Base-by-base conservation (phyloP, 2,113 vertebrate genomes). In the Micronisus gabar region DNA sequence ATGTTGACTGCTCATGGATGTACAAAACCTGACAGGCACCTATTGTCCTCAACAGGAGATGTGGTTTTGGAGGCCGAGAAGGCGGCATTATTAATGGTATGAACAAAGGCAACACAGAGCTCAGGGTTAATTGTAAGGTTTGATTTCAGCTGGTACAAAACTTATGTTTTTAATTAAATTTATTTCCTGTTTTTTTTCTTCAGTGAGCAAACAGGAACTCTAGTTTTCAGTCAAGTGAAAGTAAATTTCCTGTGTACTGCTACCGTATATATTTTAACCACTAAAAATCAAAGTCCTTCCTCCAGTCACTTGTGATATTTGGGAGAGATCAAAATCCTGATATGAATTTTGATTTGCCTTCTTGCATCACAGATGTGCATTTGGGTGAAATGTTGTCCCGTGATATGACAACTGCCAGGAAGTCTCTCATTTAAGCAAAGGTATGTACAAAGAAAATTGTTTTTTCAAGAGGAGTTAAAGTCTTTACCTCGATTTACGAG, bases 31-130 rank as follows among this genome's bases (percentile, higher is more conserved):
- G 16, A 22, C 5, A 43, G 71, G 22, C 7, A 38, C 11, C 8
- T 75, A 8, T n/a, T 45, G 30, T 53, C 22, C 59, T 78, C 72
- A 70, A 41, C 19, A 71, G 61, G 29, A 72, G 43, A n/a, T 0
- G 0, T 6, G 13, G 4, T 6, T 41, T 86, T 38, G 40, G 43
- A 81, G 61, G 22, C 32, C 0, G 0, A 47, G 58, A 66, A 1
- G 16, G 4, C 0, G 0, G 5, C 27, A 41, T 45, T 43, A 40
- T 41, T 80, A 56, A 58, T 58, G 22, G 13, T 29, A 59, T 3
- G 20, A 81, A 65, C 41, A 72, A 67, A 90, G 30, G 4, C 29
- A 87, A 72, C 68, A 43, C 1, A 43, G 48, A 86, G 2, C 19
- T 88, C 40, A 25, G 45, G 27, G 12, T 25, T 82, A 65, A 68